These are phyloP conservation scores for Drosophila biarmipes DNA, from an alignment of 1,140 invertebrate genomes.

Conservation along the genomic window DNA sequence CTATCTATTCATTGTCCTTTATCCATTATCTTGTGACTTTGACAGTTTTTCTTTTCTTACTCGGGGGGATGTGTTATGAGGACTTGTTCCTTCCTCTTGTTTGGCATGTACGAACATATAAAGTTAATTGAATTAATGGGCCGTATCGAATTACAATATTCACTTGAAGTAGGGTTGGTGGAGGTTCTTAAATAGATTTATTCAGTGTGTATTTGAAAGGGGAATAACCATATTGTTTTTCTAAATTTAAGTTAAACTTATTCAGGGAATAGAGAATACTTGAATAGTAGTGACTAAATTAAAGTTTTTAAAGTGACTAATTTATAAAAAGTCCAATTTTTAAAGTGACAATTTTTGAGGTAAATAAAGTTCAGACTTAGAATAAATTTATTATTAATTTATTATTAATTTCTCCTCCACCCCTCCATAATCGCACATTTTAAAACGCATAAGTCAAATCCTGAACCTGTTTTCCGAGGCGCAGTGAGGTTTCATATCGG, in stretches of 20 bases:
- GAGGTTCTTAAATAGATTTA: too few species aligned
- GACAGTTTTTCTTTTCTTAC: conserved; percentile 37
- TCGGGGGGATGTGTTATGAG: neutral
- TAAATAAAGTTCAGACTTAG: too few species aligned
- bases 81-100: conserved; percentile 4
- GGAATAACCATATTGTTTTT: neutral
- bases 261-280: too few species aligned
- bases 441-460: neutral
- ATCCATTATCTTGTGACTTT: conserved; percentile 47
- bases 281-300: too few species aligned
- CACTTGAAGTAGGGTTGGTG: neutral
- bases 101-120: conserved; percentile 6
- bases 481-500: conserved; percentile 39
- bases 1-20: conserved; percentile 42
- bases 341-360: too few species aligned
- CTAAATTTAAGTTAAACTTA: neutral
- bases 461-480: conserved; percentile 31
- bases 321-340: too few species aligned
- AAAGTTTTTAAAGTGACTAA: too few species aligned
- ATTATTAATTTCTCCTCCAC: too few species aligned
- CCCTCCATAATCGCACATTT: neutral
- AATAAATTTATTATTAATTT: too few species aligned
- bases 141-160: conserved; percentile 51
- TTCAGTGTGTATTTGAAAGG: neutral
- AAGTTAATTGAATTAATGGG: conserved; percentile 75